Percentiles rank a stretch among this genome's conserved stretches.
phyloP scores from a whole-genome alignment of 1,140 invertebrate species.

The Neotoxoptera formosana region DNA sequence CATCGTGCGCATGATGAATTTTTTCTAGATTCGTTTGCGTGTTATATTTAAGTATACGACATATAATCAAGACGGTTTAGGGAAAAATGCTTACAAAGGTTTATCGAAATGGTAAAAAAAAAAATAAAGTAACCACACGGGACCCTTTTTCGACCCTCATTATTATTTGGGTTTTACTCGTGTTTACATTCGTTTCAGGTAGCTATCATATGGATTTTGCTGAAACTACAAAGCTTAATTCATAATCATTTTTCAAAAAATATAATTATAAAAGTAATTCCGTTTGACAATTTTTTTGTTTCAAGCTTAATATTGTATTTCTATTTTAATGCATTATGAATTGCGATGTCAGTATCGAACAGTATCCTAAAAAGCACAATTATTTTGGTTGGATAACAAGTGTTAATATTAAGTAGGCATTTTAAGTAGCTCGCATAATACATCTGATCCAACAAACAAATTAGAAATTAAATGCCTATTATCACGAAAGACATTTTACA shows the following conservation, averaged over 20 bases:
- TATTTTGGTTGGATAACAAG: neutral
- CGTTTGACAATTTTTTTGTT: neutral
- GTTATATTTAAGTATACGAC: constrained; percentile 28
- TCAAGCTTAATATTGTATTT: neutral
- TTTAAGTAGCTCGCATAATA: neutral
- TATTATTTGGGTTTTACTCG: constrained; percentile 20
- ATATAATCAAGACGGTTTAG: constrained; percentile 40
- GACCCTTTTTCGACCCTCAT: constrained; percentile 41
- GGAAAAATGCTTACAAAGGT: constrained; percentile 35
- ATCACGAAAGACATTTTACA: too few relatives aligned
- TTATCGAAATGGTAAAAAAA: constrained; percentile 34
- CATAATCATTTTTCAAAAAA: neutral
- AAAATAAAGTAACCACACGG: neutral
- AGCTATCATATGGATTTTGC: neutral
- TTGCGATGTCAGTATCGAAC: neutral
- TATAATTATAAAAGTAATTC: neutral
- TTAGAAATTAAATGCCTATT: neutral
- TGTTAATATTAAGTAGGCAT: neutral
- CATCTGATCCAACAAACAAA: neutral
- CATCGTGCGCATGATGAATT: neutral
- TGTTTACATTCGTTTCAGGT: constrained; percentile 43
- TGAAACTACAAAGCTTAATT: neutral
- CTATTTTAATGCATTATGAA: neutral
- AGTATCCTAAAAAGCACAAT: neutral
- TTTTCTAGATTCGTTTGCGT: neutral